Base-by-base conservation (phyloP, 2,113 vertebrate genomes). In the Takifugu bimaculatus region DNA sequence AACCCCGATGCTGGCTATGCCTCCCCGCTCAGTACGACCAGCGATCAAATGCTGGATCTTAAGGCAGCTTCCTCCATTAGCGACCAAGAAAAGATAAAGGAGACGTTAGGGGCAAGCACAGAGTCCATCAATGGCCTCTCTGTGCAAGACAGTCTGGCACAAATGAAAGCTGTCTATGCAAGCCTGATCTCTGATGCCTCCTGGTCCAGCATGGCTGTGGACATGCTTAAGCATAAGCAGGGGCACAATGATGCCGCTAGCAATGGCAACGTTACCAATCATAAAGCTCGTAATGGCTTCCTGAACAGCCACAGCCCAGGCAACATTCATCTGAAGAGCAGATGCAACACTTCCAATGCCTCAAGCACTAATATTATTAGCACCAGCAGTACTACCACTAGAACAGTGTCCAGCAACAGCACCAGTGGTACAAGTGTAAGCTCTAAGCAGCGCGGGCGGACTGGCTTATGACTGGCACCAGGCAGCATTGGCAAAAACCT, bases 131-230 rank as follows among this genome's bases (percentile, higher is more conserved):
- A 88, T 80, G 77, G 90, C 71, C 90, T 94, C 65, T 94, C 94
- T 20, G 90, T 95, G 63, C 94, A 96, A 87, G 97, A 98, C 91
- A 99, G 96, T 91, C 88, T 99, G 91, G 93, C 93, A 47, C 94
- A 98, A 82, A 99, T 99, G 92, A 99, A 98, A 91, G 93, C 96
- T 1, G 95, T 96, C 85, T 99, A 99, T 85, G 95, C 97, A 82
- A 98, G 98, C 88, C 84, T 99, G 73, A 94, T 99, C 83, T 96
- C 96, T 0, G 95, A 97, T 77, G 93, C 94, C 79, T 97, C 95
- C 87, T 99, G 97, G 97, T 96, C 97, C 57, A 95, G 90, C 89
- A 88, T 98, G 68, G 92, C 94, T 60, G 75, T 95, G 88, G 95
- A 98, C 72, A 90, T 98, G 82, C 94, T 98, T 79, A 97, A 96